phyloP scores from a whole-genome alignment of 2,888 invertebrate genomes.

The Pyralis farinalis region DNA sequence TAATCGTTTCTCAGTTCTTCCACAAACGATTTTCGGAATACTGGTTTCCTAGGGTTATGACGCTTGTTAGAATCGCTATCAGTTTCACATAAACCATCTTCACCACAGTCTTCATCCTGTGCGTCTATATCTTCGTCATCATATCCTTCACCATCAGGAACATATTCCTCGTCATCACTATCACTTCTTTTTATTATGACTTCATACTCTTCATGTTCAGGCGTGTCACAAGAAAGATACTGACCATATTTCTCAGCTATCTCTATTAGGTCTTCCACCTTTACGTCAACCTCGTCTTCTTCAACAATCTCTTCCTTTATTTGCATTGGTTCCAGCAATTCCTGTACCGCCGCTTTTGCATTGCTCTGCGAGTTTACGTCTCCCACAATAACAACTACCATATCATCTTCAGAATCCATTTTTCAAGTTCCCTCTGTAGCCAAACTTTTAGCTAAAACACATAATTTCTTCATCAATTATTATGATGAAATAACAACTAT shows the following conservation, averaged over 20 bases:
- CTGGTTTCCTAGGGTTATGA: slow-evolving; percentile 8
- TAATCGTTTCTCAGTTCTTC: slow-evolving; percentile 40
- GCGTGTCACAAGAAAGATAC: background rate
- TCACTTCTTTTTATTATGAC: slow-evolving; percentile 13
- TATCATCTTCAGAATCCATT: slow-evolving; percentile 32
- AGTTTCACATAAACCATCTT: slow-evolving; percentile 16
- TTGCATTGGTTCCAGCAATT: background rate
- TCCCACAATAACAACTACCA: slow-evolving; percentile 31
- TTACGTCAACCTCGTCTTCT: slow-evolving; percentile 2
- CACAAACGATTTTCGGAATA: slow-evolving; percentile 45
- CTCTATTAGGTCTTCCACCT: slow-evolving; percentile 1
- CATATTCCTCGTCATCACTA: slow-evolving; percentile 9
- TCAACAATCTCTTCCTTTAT: slow-evolving; percentile 11
- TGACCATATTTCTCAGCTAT: slow-evolving; percentile 5
- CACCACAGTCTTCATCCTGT: background rate
- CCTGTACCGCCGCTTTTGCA: background rate
- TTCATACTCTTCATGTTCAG: slow-evolving; percentile 15
- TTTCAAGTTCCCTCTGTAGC: background rate
- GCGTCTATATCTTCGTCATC: slow-evolving; percentile 7
- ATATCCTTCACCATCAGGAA: slow-evolving; percentile 15
- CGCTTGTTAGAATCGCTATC: slow-evolving; percentile 21
- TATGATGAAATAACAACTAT: too few relatives aligned
- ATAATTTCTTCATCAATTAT: too few relatives aligned
- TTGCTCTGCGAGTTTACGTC: too few relatives aligned
- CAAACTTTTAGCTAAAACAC: too few relatives aligned